A percentile compares a stretch with the other conserved stretches of the same genome.
phyloP scores from a whole-genome alignment of 1,140 invertebrate genomes.

The Wiebesia pumilae region DNA sequence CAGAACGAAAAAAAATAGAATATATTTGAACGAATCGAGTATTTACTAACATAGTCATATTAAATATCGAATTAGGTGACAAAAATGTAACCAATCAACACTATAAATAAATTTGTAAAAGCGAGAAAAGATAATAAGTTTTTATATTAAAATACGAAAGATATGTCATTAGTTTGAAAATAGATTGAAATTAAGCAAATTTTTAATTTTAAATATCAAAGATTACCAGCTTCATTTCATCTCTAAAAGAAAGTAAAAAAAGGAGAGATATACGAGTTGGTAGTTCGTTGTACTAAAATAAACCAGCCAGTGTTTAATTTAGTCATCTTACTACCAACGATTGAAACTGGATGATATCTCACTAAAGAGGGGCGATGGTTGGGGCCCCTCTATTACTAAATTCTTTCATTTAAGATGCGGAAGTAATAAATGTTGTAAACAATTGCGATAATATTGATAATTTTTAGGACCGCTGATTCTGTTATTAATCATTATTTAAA shows the following conservation, averaged over 20 bases:
- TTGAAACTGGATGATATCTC: slow-evolving; percentile 39
- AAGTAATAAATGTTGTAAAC: neutral
- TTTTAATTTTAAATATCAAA: neutral
- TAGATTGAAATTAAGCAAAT: neutral
- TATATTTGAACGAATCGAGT: too few relatives aligned
- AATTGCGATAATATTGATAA: too few relatives aligned
- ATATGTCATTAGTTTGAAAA: neutral
- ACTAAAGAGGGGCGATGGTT: slow-evolving; percentile 37
- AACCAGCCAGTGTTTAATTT: neutral
- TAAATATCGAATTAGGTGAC: neutral
- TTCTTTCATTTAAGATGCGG: neutral
- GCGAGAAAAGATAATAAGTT: too few relatives aligned
- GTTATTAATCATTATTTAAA: too few relatives aligned
- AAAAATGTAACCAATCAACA: neutral
- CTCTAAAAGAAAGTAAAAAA: neutral
- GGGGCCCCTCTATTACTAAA: slow-evolving; percentile 34
- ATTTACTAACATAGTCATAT: neutral
- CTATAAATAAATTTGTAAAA: too few relatives aligned
- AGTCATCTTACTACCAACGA: slow-evolving; percentile 20
- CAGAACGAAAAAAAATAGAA: too few relatives aligned
- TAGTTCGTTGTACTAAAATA: slow-evolving; percentile 15
- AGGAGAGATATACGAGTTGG: slow-evolving; percentile 43
- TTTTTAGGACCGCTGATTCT: too few relatives aligned
- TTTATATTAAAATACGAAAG: neutral
- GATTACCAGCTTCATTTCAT: neutral